Evolutionary conservation across 2,113 vertebrate genomes (phyloP).

Genomic region (Grallaria varia): DNA sequence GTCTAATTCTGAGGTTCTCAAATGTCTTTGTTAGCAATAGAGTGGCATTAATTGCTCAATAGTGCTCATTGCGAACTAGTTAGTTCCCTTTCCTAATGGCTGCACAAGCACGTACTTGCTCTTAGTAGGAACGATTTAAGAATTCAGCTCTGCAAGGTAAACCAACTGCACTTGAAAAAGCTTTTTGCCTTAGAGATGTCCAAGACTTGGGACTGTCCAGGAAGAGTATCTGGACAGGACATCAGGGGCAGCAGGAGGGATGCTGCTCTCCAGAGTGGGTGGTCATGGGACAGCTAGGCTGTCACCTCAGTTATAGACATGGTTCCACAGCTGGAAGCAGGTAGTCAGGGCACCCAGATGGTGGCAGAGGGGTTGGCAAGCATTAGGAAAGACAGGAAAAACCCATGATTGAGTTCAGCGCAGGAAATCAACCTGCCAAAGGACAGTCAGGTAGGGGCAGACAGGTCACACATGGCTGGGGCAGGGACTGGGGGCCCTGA

Average conservation of each 20-base stretch:
- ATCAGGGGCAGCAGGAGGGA: background rate
- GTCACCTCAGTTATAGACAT: rapidly evolving
- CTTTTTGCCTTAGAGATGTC: background rate
- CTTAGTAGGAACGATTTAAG: background rate
- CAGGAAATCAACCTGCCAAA: background rate
- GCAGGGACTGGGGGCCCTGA: rapidly evolving
- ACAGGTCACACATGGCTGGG: rapidly evolving
- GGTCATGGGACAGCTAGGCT: background rate
- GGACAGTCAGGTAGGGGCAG: too few species aligned
- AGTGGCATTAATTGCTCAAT: background rate
- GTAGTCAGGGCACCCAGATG: background rate
- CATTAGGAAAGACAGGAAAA: rapidly evolving
- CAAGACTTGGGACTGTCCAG: background rate
- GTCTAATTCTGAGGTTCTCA: background rate
- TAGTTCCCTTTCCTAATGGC: background rate
- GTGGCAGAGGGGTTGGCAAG: rapidly evolving
- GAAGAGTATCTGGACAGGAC: background rate
- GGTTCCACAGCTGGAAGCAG: background rate
- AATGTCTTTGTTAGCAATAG: background rate
- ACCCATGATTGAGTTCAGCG: background rate
- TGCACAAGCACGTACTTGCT: background rate
- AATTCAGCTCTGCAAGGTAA: background rate
- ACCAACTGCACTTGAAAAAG: background rate
- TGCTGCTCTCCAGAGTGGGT: background rate
- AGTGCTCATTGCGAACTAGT: background rate